Percentiles rank a stretch among this genome's conserved stretches.
These are phyloP conservation scores for Coracias cyanogaster DNA, from an alignment of 2,797 vertebrate species.

Conservation along the genomic window DNA sequence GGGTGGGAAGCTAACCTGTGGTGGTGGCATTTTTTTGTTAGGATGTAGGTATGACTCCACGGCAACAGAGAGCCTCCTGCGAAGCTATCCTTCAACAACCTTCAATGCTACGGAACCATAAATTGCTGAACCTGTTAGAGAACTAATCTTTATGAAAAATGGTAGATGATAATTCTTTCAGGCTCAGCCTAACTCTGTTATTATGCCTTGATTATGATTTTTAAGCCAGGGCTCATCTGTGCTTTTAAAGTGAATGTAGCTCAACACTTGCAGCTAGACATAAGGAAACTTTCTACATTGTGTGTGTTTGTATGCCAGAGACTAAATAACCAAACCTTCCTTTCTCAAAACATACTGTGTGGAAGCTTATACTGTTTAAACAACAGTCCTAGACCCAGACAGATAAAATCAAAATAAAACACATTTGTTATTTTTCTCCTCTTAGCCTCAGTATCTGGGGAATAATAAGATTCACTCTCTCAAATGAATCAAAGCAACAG, in stretches of 20 bases:
- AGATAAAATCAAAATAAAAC: neutral
- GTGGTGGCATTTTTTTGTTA: neutral
- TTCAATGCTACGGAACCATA: neutral
- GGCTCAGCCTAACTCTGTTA: neutral
- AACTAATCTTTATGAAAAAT: neutral
- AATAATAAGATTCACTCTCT: neutral
- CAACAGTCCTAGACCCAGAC: constrained; percentile 6
- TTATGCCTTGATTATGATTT: neutral
- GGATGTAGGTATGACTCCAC: too few relatives aligned
- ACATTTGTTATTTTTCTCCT: neutral
- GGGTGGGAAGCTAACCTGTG: neutral
- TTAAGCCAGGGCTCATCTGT: neutral
- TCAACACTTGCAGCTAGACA: neutral
- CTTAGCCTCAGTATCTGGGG: neutral
- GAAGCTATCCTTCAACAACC: neutral
- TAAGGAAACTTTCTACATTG: neutral
- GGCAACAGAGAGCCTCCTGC: too few relatives aligned
- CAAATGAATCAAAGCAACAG: constrained; percentile 2
- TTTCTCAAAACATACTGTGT: neutral
- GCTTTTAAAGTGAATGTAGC: neutral
- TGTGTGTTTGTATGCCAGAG: neutral
- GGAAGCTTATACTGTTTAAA: neutral
- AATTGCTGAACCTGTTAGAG: neutral
- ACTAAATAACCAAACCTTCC: neutral
- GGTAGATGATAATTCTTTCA: neutral